Percentiles rank a stretch among this genome's conserved stretches.
Evolutionary conservation across 2,113 vertebrate genomes (phyloP).

Genomic region (Coracopsis vasa): DNA sequence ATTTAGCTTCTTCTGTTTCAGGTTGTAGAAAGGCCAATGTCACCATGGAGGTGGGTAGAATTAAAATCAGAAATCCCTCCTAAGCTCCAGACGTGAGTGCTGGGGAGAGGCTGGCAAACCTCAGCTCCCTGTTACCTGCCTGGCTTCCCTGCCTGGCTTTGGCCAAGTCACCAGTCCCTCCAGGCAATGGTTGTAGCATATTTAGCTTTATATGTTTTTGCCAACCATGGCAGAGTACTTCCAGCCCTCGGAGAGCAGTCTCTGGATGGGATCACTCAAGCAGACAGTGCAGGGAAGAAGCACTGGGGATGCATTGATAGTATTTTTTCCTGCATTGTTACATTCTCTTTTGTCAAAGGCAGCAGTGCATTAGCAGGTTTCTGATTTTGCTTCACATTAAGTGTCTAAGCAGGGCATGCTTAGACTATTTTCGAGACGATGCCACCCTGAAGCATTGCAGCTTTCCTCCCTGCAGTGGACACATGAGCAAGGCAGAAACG

Average conservation of each 20-base stretch:
- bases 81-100: slow-evolving; percentile 12
- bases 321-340: not conserved
- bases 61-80: slow-evolving; percentile 48
- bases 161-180: not conserved
- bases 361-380: not conserved
- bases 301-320: accelerated
- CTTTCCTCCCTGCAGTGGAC: not conserved
- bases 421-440: not conserved
- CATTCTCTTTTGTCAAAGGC: not conserved
- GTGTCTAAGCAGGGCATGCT: slow-evolving; percentile 24
- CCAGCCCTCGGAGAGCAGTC: not conserved
- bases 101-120: not conserved
- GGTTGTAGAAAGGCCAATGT: slow-evolving; percentile 60
- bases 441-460: slow-evolving; percentile 16
- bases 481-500: not conserved
- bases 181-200: not conserved
- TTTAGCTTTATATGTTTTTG: not conserved
- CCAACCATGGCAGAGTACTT: not conserved
- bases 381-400: slow-evolving; percentile 8
- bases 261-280: not conserved
- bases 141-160: not conserved
- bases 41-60: slow-evolving; percentile 41
- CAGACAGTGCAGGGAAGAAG: not conserved
- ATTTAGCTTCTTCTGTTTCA: slow-evolving; percentile 19
- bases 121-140: not conserved